phyloP scores from a whole-genome alignment of 2,797 vertebrate species.

The Cryptoprocta ferox region DNA sequence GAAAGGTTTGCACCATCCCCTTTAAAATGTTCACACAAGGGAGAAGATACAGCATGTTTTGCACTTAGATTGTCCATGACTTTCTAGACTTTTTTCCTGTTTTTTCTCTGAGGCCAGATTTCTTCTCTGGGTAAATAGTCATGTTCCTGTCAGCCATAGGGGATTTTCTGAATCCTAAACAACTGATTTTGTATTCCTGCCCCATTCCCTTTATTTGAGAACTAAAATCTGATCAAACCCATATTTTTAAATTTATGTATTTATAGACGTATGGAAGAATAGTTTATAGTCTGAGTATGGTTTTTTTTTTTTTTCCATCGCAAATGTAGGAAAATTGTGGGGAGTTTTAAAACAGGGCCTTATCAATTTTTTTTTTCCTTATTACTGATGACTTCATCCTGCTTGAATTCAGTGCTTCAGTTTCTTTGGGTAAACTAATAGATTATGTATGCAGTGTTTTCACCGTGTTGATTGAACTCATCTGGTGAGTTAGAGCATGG shows the following conservation, averaged over 20 bases:
- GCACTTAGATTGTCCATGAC: conserved; percentile 39
- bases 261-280: conserved; percentile 86
- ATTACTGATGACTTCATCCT: conserved; percentile 91
- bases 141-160: conserved; percentile 66
- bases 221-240: conserved; percentile 86
- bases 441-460: conserved; percentile 91
- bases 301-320: conserved; percentile 79
- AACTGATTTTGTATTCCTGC: conserved; percentile 84
- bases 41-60: not conserved
- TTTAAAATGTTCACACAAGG: conserved; percentile 36
- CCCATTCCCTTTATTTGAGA: conserved; percentile 80
- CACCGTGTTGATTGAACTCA: conserved; percentile 89
- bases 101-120: conserved; percentile 82
- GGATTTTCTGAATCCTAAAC: conserved; percentile 78
- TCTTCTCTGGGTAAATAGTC: conserved; percentile 81
- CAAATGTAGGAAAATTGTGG: conserved; percentile 84
- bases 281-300: conserved; percentile 85
- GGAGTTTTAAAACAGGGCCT: conserved; percentile 85
- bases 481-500: conserved; percentile 87
- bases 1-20: not conserved
- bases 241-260: conserved; percentile 87
- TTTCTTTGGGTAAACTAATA: conserved; percentile 91
- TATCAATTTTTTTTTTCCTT: conserved; percentile 84
- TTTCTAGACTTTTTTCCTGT: conserved; percentile 74
- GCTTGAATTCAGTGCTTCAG: conserved; percentile 88